A percentile compares a stretch with the other conserved stretches of the same genome.
These are phyloP conservation scores for Spodoptera littoralis DNA, from an alignment of 2,888 invertebrate species.

Conservation along the genomic window DNA sequence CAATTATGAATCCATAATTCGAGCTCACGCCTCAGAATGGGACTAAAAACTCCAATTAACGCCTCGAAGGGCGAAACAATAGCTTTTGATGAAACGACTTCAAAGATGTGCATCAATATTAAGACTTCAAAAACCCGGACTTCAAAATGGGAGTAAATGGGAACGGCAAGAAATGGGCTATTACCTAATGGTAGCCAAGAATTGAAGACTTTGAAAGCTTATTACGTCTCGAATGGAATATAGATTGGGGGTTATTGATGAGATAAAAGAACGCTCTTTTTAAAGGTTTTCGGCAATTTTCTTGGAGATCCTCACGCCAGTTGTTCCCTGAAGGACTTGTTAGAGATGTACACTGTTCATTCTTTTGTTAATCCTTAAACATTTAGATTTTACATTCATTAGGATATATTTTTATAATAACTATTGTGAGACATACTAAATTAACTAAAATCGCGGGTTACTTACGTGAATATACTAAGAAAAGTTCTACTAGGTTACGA, in stretches of 20 bases:
- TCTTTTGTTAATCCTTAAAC: too few species aligned
- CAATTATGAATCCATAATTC: constrained; percentile 45
- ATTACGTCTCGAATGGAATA: constrained; percentile 43
- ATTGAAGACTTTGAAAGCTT: constrained; percentile 34
- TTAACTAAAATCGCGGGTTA: too few species aligned
- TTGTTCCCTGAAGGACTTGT: too few species aligned
- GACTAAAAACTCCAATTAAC: constrained; percentile 56
- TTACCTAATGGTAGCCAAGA: constrained; percentile 48
- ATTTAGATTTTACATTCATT: too few species aligned
- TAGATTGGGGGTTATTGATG: constrained; percentile 46
- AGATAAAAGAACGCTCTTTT: constrained; percentile 36
- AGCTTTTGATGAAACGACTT: constrained; percentile 46
- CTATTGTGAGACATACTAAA: too few species aligned
- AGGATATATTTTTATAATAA: too few species aligned
- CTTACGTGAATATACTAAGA: too few species aligned
- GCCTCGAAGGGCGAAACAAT: constrained; percentile 42
- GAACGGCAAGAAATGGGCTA: constrained; percentile 39
- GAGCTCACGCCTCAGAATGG: constrained; percentile 34
- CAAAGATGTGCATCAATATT: constrained; percentile 54
- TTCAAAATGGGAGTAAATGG: constrained; percentile 33
- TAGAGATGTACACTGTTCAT: too few species aligned
- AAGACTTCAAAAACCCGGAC: constrained; percentile 28
- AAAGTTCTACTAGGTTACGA: too few species aligned
- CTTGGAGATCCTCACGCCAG: background rate
- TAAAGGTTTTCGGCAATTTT: constrained; percentile 4